phyloP scores from a whole-genome alignment of 2,113 vertebrate genomes.

The Regulus satrapa region DNA sequence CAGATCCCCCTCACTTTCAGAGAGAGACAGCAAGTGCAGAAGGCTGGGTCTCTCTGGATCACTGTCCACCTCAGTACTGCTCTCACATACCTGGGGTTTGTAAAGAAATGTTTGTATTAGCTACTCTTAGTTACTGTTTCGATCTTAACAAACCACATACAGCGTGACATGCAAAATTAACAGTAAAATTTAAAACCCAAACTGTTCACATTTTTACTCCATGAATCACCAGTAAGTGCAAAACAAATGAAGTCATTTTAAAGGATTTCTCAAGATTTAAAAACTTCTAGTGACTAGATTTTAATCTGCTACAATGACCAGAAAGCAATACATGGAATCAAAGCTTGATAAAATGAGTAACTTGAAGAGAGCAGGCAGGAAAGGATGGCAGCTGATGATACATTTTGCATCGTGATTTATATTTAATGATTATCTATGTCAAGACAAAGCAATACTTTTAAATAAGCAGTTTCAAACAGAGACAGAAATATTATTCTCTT shows the following conservation, averaged over 20 bases:
- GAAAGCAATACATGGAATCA: background rate
- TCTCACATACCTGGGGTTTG: slow-evolving; percentile 37
- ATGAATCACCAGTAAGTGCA: background rate
- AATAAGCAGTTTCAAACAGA: background rate
- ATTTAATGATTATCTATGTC: background rate
- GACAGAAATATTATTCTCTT: background rate
- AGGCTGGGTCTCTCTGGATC: slow-evolving; percentile 47
- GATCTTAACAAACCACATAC: background rate
- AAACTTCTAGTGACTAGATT: background rate
- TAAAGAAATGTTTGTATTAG: background rate
- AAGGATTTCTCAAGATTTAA: background rate
- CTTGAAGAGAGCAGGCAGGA: background rate
- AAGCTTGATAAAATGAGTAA: background rate
- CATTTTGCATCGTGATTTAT: background rate
- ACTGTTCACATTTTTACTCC: background rate
- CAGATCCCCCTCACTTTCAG: slow-evolving; percentile 62
- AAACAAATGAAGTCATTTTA: background rate
- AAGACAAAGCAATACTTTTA: background rate
- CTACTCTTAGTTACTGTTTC: background rate
- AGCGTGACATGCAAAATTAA: background rate
- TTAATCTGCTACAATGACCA: background rate
- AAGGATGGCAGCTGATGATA: background rate
- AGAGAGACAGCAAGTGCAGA: background rate
- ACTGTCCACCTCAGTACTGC: slow-evolving; percentile 59
- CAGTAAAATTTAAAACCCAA: background rate